Base-by-base conservation (phyloP, 2,797 vertebrate genomes). In the Nasua narica region DNA sequence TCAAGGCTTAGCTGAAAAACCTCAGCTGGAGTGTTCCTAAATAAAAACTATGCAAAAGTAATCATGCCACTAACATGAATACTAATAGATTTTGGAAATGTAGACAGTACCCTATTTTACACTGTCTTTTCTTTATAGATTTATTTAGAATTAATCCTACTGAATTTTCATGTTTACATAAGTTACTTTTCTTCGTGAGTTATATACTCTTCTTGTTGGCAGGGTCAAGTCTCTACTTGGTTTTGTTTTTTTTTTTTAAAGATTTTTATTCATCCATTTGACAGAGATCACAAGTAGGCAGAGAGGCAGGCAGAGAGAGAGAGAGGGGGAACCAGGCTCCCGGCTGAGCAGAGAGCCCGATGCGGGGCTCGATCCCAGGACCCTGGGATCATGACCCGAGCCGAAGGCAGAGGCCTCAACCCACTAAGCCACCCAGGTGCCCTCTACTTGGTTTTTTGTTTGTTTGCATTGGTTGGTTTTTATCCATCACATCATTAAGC, bases 391-490 rank as follows among this genome's bases (percentile, higher is more conserved):
- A n/a, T n/a, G n/a, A n/a, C n/a, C n/a, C n/a, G n/a, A n/a, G n/a
- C n/a, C n/a, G n/a, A n/a, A n/a, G n/a, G n/a, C n/a, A n/a, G n/a
- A n/a, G n/a, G n/a, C n/a, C n/a, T n/a, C n/a, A n/a, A n/a, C n/a
- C n/a, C n/a, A n/a, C n/a, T n/a, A n/a, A n/a, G n/a, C n/a, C n/a
- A n/a, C n/a, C n/a, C n/a, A n/a, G n/a, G n/a, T n/a, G n/a, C n/a
- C n/a, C 18, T 65, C 40, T 74, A 48, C 25, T 52, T 78, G n/a
- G 27, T 85, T 87, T 84, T 78, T 69, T 79, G 23, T 94, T 87
- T 52, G 4, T 56, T 94, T 88, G 13, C 5, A 81, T 82, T 95
- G 35, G 56, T 96, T 89, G 86, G 2, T 94, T 95, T 96, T 81
- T 6, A 56, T 82, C 50, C 32, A 19, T 48, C 5, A 82, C 14